phyloP scores from a whole-genome alignment of 1,140 invertebrate species.

The Conus ventricosus region DNA sequence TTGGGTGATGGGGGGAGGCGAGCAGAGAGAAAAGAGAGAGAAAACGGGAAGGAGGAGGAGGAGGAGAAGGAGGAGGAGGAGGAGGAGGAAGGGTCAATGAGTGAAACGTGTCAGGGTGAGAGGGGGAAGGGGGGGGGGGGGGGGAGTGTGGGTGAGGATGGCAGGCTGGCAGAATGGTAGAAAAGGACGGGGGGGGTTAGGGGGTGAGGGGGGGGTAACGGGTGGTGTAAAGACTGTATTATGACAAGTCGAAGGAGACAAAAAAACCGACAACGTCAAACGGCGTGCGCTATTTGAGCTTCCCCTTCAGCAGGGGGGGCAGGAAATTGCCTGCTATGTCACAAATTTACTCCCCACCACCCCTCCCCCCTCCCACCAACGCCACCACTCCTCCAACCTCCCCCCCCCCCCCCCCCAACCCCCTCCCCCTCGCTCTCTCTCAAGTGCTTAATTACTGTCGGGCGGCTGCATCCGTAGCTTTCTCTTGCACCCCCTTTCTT shows the following conservation, averaged over 20 bases:
- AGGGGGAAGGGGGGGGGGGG: not conserved
- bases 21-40: not conserved
- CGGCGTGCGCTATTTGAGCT: constrained; percentile 26
- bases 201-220: not conserved
- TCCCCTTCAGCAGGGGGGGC: constrained; percentile 19
- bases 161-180: not conserved
- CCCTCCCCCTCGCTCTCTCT: not conserved
- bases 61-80: not conserved
- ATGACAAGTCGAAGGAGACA: constrained; percentile 32
- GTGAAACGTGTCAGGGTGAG: not conserved
- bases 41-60: not conserved
- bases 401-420: too few relatives aligned
- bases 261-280: constrained; percentile 30
- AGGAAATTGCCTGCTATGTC: constrained; percentile 35
- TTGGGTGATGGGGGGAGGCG: not conserved
- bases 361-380: not conserved
- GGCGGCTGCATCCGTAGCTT: not conserved
- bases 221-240: constrained; percentile 22
- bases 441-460: not conserved
- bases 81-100: not conserved
- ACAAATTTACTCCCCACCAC: constrained; percentile 31
- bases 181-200: not conserved
- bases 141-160: not conserved
- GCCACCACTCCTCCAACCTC: too few relatives aligned
- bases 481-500: not conserved